Evolutionary conservation across 37 sponge, comb jelly and placozoan species (phyloP), one percentile per base, ranked within the genome.

Genomic region (Halichondria panicea): DNA sequence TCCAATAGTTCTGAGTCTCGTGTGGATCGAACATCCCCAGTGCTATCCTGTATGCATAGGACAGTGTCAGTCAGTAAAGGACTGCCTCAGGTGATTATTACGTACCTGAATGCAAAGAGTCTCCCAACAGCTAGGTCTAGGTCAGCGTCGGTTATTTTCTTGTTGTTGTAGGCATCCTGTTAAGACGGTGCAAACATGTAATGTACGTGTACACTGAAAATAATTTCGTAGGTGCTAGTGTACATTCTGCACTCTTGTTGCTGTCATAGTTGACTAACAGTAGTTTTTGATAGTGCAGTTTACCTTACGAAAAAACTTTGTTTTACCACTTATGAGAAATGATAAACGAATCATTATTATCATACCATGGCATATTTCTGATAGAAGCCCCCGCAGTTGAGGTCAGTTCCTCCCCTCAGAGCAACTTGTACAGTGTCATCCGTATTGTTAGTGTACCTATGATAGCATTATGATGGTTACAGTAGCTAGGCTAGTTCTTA

Each of bases 321-420:
- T n/a, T n/a, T n/a, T n/a, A n/a, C n/a, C n/a, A n/a, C n/a, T n/a
- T n/a, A n/a, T n/a, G n/a, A n/a, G n/a, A n/a, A n/a, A n/a, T n/a
- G n/a, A n/a, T n/a, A n/a, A n/a, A n/a, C n/a, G n/a, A n/a, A n/a
- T n/a, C n/a, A n/a, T 7, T 27, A 19, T 1, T 56, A 1, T 40
- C 1, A 19, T 63, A 82, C 89, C 68, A 48, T 12, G 8, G 55
- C 80, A 76, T 92, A 56, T 34, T 33, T 34, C 28, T 77, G 76
- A 55, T 92, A 92, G 76, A 87, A 92, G 27, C 33, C 33, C 18
- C 92, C 92, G 78, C 92, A 92, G 74, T 92, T 79, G 4, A 92
- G 63, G 61, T 92, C 87, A 59, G 87, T 89, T 12, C 92, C 92
- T 45, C 84, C 92, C 60, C 44, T 61, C 37, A 93, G 68, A 9